Evolutionary conservation across 2,888 invertebrate genomes (phyloP).

Genomic region (Scaptomyza caliginosa): DNA sequence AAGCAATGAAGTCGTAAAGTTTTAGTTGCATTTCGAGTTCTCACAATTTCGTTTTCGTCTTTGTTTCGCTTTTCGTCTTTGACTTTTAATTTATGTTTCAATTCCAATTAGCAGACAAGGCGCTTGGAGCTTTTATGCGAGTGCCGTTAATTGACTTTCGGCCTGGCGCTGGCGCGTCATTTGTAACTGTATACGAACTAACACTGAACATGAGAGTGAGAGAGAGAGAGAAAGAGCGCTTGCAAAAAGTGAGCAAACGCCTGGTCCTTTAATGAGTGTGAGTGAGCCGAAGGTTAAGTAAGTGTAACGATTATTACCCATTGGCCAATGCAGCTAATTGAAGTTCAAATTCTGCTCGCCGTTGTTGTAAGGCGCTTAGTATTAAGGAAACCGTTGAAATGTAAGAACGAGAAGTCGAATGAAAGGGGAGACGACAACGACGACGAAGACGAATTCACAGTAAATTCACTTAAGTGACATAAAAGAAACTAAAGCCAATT

Average conservation of each 20-base stretch:
- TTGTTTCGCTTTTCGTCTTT: conserved; percentile 58
- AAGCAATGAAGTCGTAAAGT: conserved; percentile 66
- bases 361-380: conserved; percentile 52
- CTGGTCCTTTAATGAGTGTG: background rate
- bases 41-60: conserved; percentile 51
- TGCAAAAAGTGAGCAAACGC: background rate
- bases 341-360: conserved; percentile 69
- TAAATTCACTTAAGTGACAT: conserved; percentile 68
- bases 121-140: conserved; percentile 69
- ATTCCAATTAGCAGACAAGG: conserved; percentile 83
- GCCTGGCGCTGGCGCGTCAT: conserved; percentile 74
- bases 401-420: conserved; percentile 34
- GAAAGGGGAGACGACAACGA: conserved; percentile 19
- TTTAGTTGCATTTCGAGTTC: conserved; percentile 66
- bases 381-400: conserved; percentile 70
- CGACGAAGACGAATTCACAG: conserved; percentile 60
- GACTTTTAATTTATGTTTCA: conserved; percentile 84
- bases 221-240: background rate
- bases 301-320: conserved; percentile 60
- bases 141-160: conserved; percentile 74
- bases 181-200: conserved; percentile 69
- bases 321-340: conserved; percentile 70
- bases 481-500: conserved; percentile 73
- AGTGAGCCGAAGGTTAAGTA: conserved; percentile 31
- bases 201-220: too few species aligned